Evolutionary conservation across 2,113 vertebrate genomes (phyloP), one percentile per base, ranked within the genome.

Genomic region (Pterocles orientalis): DNA sequence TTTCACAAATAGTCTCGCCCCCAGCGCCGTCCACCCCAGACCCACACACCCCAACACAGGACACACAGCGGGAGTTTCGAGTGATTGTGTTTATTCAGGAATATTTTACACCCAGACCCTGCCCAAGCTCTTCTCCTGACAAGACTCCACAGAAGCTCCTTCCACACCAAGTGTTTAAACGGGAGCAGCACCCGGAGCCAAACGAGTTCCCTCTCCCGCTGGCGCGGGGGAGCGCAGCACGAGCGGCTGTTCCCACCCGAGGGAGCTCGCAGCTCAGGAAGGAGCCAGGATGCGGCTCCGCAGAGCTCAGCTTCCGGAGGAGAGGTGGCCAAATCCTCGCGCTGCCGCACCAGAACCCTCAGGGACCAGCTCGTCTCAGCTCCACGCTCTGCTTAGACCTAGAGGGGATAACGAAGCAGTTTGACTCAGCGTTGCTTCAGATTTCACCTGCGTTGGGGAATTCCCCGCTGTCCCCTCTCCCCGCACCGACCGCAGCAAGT

Each of bases 111-210:
- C n/a, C 26, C 26, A 70, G 24, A 51, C 1, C 12, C 62, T 12
- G 7, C 12, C 25, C 9, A 4, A 0, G 25, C 53, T 69, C 9
- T 50, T 10, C 12, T 47, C n/a, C 50, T 10, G 10, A 45, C 4
- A 19, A 29, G 47, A 24, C 18, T 36, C 47, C 18, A 10, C 1
- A 10, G 11, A 57, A 64, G 10, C 25, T 4, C 71, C 39, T 60
- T 36, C 60, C 21, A n/a, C 0, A 0, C 16, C 1, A 1, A 57
- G 31, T 1, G 60, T 7, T 18, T 28, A 2, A 72, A 50, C 0
- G 0, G 9, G 17, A 94, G 12, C 41, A 33, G 39, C 20, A 50
- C 31, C 19, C 3, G 5, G 28, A 88, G 47, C 18, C 47, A 33
- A 18, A 36, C 1, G 3, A 48, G 33, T 3, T 61, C 21, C 39